These are phyloP conservation scores for mouse (Mus musculus) DNA, from an alignment of 2,113 vertebrate genomes.

Conservation along the genomic window DNA sequence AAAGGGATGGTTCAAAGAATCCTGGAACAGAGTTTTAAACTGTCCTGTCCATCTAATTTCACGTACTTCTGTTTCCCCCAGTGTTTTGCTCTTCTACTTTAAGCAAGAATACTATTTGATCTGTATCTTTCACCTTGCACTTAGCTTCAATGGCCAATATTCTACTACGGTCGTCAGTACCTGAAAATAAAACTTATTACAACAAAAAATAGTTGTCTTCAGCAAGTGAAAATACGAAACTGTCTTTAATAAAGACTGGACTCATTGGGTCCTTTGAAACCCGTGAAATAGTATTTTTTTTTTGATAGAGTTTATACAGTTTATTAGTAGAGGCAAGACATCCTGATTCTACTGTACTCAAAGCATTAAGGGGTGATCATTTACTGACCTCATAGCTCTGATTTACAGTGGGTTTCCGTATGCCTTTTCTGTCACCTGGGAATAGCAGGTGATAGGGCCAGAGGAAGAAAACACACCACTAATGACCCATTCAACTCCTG, in stretches of 20 bases:
- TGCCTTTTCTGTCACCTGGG: neutral
- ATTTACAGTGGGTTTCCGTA: neutral
- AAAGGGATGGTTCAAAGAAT: constrained; percentile 57
- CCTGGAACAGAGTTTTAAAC: neutral
- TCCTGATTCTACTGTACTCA: neutral
- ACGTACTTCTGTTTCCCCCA: neutral
- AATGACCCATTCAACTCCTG: neutral
- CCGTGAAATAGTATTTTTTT: neutral
- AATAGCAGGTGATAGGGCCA: neutral
- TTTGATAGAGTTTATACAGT: constrained; percentile 9
- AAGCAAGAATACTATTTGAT: constrained; percentile 45
- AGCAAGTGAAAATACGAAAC: constrained; percentile 28
- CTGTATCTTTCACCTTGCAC: neutral
- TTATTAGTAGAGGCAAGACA: constrained; percentile 18
- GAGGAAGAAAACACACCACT: neutral
- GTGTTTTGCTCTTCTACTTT: constrained; percentile 47
- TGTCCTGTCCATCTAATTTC: constrained; percentile 11
- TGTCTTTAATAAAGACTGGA: neutral
- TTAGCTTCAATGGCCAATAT: constrained; percentile 42
- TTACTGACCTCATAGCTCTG: constrained; percentile 31
- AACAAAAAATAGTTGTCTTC: constrained; percentile 38
- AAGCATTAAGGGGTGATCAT: constrained; percentile 22
- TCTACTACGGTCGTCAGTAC: constrained; percentile 25
- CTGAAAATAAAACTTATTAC: constrained; percentile 53
- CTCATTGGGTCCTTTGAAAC: constrained; percentile 36